Evolutionary conservation across 1,140 invertebrate genomes (phyloP).

Genomic region (Belonocnema kinseyi): DNA sequence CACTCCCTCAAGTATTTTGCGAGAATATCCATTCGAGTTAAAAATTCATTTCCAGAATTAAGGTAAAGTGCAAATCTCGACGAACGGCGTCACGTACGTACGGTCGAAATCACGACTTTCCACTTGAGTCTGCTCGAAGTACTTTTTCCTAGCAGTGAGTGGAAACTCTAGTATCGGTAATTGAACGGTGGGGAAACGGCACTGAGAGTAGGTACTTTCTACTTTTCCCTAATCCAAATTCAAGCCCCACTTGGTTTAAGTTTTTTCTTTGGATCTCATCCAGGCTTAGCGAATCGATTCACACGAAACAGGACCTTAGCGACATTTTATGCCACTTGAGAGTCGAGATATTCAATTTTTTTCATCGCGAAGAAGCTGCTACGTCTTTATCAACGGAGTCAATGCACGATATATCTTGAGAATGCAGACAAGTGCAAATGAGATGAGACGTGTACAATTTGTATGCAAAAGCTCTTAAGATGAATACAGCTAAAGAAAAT

Average conservation of each 20-base stretch:
- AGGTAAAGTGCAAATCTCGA: conserved; percentile 16
- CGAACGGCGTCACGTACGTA: conserved; percentile 17
- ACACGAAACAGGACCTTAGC: background rate
- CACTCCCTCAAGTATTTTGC: background rate
- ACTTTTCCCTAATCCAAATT: conserved; percentile 23
- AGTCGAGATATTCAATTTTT: background rate
- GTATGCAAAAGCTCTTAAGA: no score
- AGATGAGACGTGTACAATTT: no score
- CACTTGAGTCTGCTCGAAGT: conserved; percentile 20
- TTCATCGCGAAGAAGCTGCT: no score
- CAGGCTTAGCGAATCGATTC: conserved; percentile 15
- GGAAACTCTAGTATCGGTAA: conserved; percentile 28
- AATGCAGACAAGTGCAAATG: no score
- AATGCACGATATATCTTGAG: no score
- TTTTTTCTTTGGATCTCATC: conserved; percentile 12
- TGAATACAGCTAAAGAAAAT: no score
- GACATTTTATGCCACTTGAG: background rate
- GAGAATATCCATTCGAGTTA: background rate
- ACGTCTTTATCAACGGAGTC: no score
- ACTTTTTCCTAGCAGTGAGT: conserved; percentile 27
- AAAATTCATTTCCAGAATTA: conserved; percentile 19
- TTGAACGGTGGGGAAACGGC: conserved; percentile 23
- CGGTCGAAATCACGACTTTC: conserved; percentile 27
- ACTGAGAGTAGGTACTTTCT: conserved; percentile 26
- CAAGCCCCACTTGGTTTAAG: conserved; percentile 21